Evolutionary conservation across 2,797 vertebrate genomes (phyloP).

Genomic region (Huso huso): DNA sequence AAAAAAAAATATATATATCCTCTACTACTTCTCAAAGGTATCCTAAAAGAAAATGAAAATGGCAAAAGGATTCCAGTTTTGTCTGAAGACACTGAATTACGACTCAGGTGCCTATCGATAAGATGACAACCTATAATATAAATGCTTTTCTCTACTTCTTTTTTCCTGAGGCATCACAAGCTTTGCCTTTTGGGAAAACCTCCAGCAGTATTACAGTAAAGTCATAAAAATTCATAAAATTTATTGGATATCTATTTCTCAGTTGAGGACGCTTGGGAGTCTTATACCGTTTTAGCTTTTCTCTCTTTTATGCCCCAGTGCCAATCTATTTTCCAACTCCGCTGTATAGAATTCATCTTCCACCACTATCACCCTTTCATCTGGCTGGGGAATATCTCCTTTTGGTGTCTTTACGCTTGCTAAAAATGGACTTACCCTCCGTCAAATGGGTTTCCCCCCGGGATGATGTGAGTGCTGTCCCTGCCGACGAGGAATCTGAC

Average conservation of each 20-base stretch:
- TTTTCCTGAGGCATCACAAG: constrained; percentile 38
- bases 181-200: constrained; percentile 41
- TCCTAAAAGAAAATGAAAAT: constrained; percentile 49
- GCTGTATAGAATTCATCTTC: not conserved
- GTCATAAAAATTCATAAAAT: constrained; percentile 52
- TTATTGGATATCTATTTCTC: constrained; percentile 12
- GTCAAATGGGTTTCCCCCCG: constrained; percentile 83
- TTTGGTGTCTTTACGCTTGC: not conserved
- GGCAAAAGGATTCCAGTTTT: constrained; percentile 25
- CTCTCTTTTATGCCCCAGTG: constrained; percentile 1
- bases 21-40: constrained; percentile 33
- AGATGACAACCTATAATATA: constrained; percentile 38
- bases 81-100: constrained; percentile 15
- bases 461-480: constrained; percentile 86
- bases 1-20: constrained; percentile 56
- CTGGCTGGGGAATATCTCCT: constrained; percentile 5
- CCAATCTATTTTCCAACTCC: not conserved
- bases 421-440: constrained; percentile 72
- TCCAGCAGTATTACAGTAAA: constrained; percentile 46
- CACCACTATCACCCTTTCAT: not conserved
- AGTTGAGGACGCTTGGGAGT: not conserved
- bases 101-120: constrained; percentile 39
- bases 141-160: constrained; percentile 44
- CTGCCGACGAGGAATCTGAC: constrained; percentile 88
- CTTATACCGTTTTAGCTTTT: not conserved